phyloP scores from a whole-genome alignment of 2,113 vertebrate species.

The Cynopterus brachyotis region DNA sequence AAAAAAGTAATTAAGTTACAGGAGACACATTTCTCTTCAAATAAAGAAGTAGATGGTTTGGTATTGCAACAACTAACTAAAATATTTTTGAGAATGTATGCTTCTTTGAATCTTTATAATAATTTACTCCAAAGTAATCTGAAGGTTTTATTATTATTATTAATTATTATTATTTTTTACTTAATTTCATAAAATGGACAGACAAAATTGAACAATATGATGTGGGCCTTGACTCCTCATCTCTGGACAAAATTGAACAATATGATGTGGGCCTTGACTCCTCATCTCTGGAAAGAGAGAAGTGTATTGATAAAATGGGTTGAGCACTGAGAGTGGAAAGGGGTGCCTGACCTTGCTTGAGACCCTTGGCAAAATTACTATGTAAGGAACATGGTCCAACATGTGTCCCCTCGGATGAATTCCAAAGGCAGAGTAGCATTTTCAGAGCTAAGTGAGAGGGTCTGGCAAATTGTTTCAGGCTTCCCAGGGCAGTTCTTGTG shows the following conservation, averaged over 20 bases:
- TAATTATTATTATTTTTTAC: neutral
- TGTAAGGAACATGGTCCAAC: neutral
- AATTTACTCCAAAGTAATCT: conserved; percentile 35
- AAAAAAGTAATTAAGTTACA: conserved; percentile 10
- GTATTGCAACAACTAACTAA: neutral
- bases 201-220: neutral
- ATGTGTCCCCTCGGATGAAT: fast-evolving
- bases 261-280: neutral
- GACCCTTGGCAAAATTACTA: neutral
- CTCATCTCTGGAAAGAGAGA: neutral
- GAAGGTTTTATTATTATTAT: neutral
- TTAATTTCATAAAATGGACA: conserved; percentile 63
- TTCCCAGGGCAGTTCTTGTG: neutral
- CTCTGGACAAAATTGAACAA: neutral
- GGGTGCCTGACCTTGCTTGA: neutral
- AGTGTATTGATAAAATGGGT: neutral
- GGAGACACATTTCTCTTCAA: neutral
- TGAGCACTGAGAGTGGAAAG: neutral
- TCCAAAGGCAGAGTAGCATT: neutral
- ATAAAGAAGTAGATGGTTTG: neutral
- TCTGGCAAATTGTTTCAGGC: neutral
- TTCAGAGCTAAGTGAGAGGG: neutral
- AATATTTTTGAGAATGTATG: neutral
- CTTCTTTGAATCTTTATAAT: conserved; percentile 44
- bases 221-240: neutral